Base-by-base conservation (phyloP, 1,140 invertebrate species). In the Drosophila ficusphila region DNA sequence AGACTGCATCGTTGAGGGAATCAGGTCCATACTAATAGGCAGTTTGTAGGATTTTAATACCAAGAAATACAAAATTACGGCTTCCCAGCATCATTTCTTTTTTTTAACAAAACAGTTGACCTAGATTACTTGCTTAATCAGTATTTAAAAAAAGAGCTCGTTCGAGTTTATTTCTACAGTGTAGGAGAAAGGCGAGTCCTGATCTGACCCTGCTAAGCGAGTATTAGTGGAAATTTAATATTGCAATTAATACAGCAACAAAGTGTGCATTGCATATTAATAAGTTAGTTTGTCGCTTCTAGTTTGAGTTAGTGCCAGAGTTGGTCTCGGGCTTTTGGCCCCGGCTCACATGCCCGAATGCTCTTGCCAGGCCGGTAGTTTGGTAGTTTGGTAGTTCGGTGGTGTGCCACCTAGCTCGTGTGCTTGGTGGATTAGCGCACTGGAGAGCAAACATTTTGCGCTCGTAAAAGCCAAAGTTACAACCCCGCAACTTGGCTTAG, bases 181-280 rank as follows among this genome's bases (percentile, higher is more conserved):
- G 60, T 39, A 16, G 0, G n/a, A 16, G 38, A 4, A 21, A 33
- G 39, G 56, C 25, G 38, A 71, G 53, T 46, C 21, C 38, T 56
- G 41, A 42, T 25, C 34, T 56, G 67, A 36, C 39, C 61, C 49
- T 72, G 79, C 69, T 86, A 86, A 86, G 82, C 82, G 77, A 71
- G 78, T 88, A 88, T 88, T 88, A 88, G 82, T 88, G 82, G 82
- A 88, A 88, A 88, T 88, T 88, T 88, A 88, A 88, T 88, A 88
- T 88, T 88, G 82, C 82, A 88, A 88, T 88, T 88, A 88, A 88
- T 88, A 88, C 57, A 82, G 82, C 78, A 68, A 88, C 82, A 88
- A 88, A 78, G 82, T 88, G 83, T 88, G 82, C 82, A 88, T 82
- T 82, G 82, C 82, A 88, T 88, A 88, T 88, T 88, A 88, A 88